Conservation (phyloP, 2,797 vertebrate genomes). For the Cyclura pinguis region DNA sequence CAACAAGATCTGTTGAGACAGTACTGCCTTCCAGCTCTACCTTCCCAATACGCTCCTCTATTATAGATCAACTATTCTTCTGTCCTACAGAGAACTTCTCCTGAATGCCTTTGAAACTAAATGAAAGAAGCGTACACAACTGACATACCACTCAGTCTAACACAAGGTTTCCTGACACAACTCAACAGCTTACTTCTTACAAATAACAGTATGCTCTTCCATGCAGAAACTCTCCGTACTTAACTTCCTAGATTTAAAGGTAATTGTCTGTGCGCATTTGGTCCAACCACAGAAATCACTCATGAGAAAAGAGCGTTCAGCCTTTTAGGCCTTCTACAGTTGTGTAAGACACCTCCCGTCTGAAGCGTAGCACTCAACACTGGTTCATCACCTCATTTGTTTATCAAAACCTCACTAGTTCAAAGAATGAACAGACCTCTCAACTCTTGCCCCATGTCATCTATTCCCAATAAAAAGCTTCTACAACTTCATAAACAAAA, state of each 20-base stretch:
- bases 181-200: neutral
- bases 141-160: neutral
- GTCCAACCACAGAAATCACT: neutral
- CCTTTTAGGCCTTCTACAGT: neutral
- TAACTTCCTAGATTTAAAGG: neutral
- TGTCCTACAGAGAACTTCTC: neutral
- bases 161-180: neutral
- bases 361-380: neutral
- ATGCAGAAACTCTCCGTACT: too few relatives aligned
- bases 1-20: too few relatives aligned
- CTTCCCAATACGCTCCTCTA: neutral
- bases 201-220: neutral
- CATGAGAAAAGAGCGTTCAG: neutral
- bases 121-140: neutral
- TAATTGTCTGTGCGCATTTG: neutral
- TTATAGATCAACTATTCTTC: neutral
- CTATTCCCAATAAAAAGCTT: neutral
- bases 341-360: neutral
- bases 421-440: neutral
- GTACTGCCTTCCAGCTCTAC: neutral
- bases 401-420: neutral
- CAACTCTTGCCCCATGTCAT: neutral
- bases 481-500: neutral
- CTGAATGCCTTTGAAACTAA: neutral
- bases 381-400: neutral